Evolutionary conservation across 2,113 vertebrate genomes (phyloP), one percentile per base, ranked within the genome.

Genomic region (Taxidea taxus): DNA sequence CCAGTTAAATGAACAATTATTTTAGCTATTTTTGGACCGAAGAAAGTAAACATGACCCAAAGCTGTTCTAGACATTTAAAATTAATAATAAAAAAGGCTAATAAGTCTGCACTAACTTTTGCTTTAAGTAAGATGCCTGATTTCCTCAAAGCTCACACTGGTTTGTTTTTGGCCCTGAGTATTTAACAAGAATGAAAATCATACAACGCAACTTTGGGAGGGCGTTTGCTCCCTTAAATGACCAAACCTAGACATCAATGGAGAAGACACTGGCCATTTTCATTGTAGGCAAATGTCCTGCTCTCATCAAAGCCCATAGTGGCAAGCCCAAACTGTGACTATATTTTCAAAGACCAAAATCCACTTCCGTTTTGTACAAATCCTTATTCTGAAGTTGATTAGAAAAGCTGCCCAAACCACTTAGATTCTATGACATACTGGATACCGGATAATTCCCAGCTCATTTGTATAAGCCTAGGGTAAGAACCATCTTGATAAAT

Each of bases 331-430:
- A 96, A 96, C 3, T 2, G 44, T 95, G 31, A 2, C 25, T 58
- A 39, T 34, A 23, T 97, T 97, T 98, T 97, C 91, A 96, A 98
- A 97, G 47, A 97, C 49, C 14, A 62, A 74, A 89, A 96, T 68
- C 34, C 51, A 81, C 39, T 97, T 98, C 93, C 91, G 27, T 70
- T 96, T 29, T 88, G 70, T 18, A 44, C 7, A 92, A 93, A 78
- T 93, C 90, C 91, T 97, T 97, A 96, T 90, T 97, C 96, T 98
- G 82, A 84, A 96, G 75, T 37, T 95, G 77, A 96, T 97, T 96
- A 98, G 90, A 90, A 96, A 93, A 96, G 10, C 95, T 97, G 94
- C 92, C 88, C 47, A 98, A 97, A 95, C 62, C 78, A 97, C 70
- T 72, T 97, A 92, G n/a, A 54, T 44, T 87, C 97, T 96, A 95